Base-by-base conservation (phyloP, 2,113 vertebrate genomes). In the Brachyistius frenatus region DNA sequence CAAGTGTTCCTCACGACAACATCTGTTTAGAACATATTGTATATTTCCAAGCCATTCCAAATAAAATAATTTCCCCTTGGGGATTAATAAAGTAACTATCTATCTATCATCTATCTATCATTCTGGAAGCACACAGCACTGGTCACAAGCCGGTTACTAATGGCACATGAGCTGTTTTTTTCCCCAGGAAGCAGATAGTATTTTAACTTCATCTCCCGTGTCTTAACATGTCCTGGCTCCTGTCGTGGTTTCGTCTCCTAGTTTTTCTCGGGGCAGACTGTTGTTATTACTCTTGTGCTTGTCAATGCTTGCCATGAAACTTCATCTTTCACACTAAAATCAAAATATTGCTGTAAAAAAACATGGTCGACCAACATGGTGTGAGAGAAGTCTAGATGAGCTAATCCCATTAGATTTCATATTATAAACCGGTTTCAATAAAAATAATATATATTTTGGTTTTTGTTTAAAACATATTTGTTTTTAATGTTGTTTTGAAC, bases 251-350 rank as follows among this genome's bases (percentile, higher is more conserved):
- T 81, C 0, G 14, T 53, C 54, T 81, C 15, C 9, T 23, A 16
- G 15, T 74, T 78, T 73, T 44, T 75, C 63, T 53, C 46, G 68
- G 81, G 64, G 35, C 41, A 58, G 47, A 74, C 46, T 41, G 37
- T 63, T 90, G 33, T 54, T 83, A 30, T 63, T 53, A 56, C 35
- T 68, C 55, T 49, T n/a, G 11, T 50, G 30, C 88, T 52, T 85
- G 85, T 87, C 65, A 58, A 60, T 3, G 32, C 86, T 79, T 86
- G 86, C 16, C 36, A 58, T 66, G 54, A 61, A 83, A 72, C 32
- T 44, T 2, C 31, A 66, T 44, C 39, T 74, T 68, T 31, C 64
- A 52, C 39, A 8, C 2, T 65, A 31, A 79, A 86, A 66, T 0
- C 13, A 1, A 62, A 9, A 69, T 46, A 64, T 35, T 55, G 16